A percentile compares a stretch with the other conserved stretches of the same genome.
Evolutionary conservation across 2,113 vertebrate genomes (phyloP).

Genomic region (Setophaga kirtlandii): DNA sequence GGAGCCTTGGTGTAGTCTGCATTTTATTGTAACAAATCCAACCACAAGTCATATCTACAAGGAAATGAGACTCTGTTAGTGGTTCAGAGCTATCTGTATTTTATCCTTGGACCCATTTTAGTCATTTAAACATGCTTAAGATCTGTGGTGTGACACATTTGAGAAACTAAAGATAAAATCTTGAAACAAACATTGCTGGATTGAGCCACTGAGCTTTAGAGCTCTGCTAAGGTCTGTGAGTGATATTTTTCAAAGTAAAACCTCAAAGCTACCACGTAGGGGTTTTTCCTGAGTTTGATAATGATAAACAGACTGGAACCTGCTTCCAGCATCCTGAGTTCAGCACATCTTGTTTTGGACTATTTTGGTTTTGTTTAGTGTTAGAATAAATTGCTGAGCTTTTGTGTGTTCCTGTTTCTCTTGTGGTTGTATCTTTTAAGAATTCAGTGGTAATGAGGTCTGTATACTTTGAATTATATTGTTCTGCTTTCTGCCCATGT

Average conservation of each 20-base stretch:
- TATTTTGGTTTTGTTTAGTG: neutral
- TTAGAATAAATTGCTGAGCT: neutral
- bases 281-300: neutral
- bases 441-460: neutral
- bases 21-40: neutral
- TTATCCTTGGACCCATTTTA: neutral
- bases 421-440: neutral
- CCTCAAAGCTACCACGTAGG: fast-evolving
- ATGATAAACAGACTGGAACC: neutral
- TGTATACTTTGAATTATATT: neutral
- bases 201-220: neutral
- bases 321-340: neutral
- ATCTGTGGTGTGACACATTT: neutral
- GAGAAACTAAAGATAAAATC: neutral
- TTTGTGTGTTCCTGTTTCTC: neutral
- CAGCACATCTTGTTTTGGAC: neutral
- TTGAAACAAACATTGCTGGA: neutral
- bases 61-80: neutral
- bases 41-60: fast-evolving
- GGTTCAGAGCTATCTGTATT: neutral
- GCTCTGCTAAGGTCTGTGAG: neutral
- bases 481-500: neutral
- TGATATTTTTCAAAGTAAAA: neutral
- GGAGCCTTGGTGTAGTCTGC: neutral
- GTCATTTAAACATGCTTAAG: neutral